These are phyloP conservation scores for Quadriops clusia DNA, from an alignment of 2,888 invertebrate species.

Conservation along the genomic window DNA sequence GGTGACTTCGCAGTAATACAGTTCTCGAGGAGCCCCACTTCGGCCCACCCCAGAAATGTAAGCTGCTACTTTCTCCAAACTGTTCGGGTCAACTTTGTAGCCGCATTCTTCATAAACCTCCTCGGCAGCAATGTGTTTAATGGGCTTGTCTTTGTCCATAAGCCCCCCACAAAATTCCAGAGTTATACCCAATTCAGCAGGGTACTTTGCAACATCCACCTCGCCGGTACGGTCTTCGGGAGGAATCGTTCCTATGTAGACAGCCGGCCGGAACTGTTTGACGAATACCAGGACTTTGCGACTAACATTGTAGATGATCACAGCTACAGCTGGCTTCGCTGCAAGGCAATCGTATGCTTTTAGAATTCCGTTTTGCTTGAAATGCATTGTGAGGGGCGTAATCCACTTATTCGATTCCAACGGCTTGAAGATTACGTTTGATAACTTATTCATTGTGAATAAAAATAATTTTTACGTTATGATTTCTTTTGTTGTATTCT, in stretches of 20 bases:
- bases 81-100: conserved; percentile 56
- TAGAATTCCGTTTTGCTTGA: conserved; percentile 58
- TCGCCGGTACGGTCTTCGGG: conserved; percentile 38
- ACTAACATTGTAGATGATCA: conserved; percentile 68
- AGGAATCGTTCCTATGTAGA: conserved; percentile 59
- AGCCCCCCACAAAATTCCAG: conserved; percentile 89
- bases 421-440: conserved; percentile 33
- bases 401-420: conserved; percentile 43
- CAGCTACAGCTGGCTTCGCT: conserved; percentile 76
- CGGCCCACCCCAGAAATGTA: conserved; percentile 72
- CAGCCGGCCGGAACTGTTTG: conserved; percentile 83
- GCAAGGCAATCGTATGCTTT: conserved; percentile 75
- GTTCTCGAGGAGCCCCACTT: conserved; percentile 61
- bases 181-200: conserved; percentile 60
- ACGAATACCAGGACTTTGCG: conserved; percentile 72
- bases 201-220: conserved; percentile 55
- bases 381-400: conserved; percentile 61
- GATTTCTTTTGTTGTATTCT: too few species aligned
- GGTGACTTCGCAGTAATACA: conserved; percentile 83
- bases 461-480: too few species aligned
- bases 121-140: conserved; percentile 64
- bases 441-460: conserved; percentile 35
- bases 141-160: conserved; percentile 63
- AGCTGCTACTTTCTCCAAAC: conserved; percentile 52
- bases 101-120: conserved; percentile 89